A percentile compares a stretch with the other conserved stretches of the same genome.
These are phyloP conservation scores for Gobiocypris rarus DNA, from an alignment of 2,113 vertebrate genomes.

Conservation along the genomic window DNA sequence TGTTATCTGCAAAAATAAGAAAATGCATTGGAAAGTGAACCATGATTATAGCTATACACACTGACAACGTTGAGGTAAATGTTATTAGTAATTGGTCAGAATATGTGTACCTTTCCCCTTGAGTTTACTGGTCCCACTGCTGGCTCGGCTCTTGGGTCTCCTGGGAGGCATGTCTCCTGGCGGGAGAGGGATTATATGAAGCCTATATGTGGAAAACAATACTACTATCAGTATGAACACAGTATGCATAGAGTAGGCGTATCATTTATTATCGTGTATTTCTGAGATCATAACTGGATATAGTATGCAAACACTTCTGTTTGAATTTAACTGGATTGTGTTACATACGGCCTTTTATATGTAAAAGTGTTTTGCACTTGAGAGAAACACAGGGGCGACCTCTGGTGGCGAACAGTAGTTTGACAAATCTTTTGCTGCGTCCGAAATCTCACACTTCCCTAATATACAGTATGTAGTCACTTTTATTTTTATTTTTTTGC, in stretches of 20 bases:
- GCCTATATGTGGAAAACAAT: background rate
- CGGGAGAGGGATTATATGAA: too few species aligned
- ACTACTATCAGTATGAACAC: background rate
- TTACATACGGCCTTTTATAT: too few species aligned
- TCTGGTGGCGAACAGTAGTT: background rate
- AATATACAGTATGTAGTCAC: too few species aligned
- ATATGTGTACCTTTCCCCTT: slow-evolving; percentile 63
- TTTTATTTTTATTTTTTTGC: too few species aligned
- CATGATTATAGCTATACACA: background rate
- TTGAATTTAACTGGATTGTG: too few species aligned
- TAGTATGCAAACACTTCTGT: too few species aligned
- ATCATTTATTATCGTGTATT: too few species aligned
- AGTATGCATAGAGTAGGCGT: background rate
- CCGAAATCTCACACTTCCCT: too few species aligned
- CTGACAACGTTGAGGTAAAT: background rate
- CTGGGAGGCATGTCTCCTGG: slow-evolving; percentile 67
- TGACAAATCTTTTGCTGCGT: background rate
- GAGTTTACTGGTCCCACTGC: background rate
- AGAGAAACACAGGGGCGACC: background rate
- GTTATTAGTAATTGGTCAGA: background rate
- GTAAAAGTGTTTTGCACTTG: too few species aligned
- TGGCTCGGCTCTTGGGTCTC: slow-evolving; percentile 51
- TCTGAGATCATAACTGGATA: too few species aligned
- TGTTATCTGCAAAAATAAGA: slow-evolving; percentile 53
- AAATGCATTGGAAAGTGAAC: background rate